These are phyloP conservation scores for Eupelmus urozonus DNA, from an alignment of 2,888 invertebrate genomes.

Conservation along the genomic window DNA sequence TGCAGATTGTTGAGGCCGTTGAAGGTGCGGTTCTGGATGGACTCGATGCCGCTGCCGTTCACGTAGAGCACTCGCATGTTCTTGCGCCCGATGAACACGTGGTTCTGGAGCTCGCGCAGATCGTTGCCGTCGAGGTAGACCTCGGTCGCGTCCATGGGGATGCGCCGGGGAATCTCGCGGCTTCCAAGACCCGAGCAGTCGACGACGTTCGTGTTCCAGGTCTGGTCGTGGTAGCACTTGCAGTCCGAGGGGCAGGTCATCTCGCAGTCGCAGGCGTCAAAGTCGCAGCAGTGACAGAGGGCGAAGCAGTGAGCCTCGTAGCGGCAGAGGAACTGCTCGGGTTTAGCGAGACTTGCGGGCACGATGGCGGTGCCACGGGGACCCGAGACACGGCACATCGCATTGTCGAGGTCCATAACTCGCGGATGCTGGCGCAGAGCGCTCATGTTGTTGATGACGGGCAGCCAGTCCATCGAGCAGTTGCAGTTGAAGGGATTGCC, in stretches of 20 bases:
- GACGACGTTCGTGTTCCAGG: constrained; percentile 95
- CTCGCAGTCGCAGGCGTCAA: constrained; percentile 97
- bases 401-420: constrained; percentile 92
- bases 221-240: constrained; percentile 95
- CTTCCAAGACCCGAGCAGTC: constrained; percentile 91
- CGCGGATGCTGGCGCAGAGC: constrained; percentile 89
- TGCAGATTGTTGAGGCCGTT: constrained; percentile 89
- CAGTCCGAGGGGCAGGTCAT: constrained; percentile 97
- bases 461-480: constrained; percentile 97
- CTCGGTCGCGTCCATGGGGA: constrained; percentile 97
- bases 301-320: constrained; percentile 96
- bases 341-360: constrained; percentile 86
- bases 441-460: constrained; percentile 91
- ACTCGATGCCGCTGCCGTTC: constrained; percentile 90
- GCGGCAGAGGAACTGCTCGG: constrained; percentile 92
- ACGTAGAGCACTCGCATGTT: constrained; percentile 92
- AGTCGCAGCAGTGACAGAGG: constrained; percentile 96
- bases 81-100: constrained; percentile 93
- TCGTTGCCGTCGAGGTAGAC: constrained; percentile 95
- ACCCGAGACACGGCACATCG: constrained; percentile 92
- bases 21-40: constrained; percentile 94
- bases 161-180: constrained; percentile 87
- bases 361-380: constrained; percentile 89
- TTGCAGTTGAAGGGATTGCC: constrained; percentile 97
- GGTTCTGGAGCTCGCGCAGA: constrained; percentile 89